A percentile compares a stretch with the other conserved stretches of the same genome.
Evolutionary conservation across 2,888 invertebrate species (phyloP).

Genomic region (Drosophila buzzatii): DNA sequence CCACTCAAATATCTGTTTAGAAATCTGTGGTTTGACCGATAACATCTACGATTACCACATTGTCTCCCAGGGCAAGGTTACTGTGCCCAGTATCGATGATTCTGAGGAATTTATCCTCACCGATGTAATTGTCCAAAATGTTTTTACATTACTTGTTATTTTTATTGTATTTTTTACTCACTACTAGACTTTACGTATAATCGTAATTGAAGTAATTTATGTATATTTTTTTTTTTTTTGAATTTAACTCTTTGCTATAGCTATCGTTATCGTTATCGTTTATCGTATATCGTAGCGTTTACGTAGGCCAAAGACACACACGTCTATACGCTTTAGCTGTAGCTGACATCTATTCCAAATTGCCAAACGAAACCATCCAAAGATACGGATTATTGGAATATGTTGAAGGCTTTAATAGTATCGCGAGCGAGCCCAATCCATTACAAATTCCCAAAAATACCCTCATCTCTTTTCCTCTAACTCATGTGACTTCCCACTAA

Average conservation of each 20-base stretch:
- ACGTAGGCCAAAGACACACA: slow-evolving; percentile 55
- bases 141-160: slow-evolving; percentile 18
- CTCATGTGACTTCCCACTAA: slow-evolving; percentile 27
- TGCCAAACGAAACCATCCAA: slow-evolving; percentile 63
- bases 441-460: neutral
- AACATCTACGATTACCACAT: slow-evolving; percentile 94
- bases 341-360: slow-evolving; percentile 64
- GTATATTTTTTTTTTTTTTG: slow-evolving; percentile 26
- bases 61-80: slow-evolving; percentile 97
- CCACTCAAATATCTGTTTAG: slow-evolving; percentile 67
- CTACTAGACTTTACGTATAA: slow-evolving; percentile 52
- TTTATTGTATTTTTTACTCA: slow-evolving; percentile 45
- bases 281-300: slow-evolving; percentile 65
- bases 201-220: slow-evolving; percentile 61
- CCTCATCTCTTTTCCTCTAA: slow-evolving; percentile 30
- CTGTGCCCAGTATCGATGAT: slow-evolving; percentile 97
- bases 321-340: slow-evolving; percentile 61
- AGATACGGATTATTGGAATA: slow-evolving; percentile 71
- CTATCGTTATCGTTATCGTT: slow-evolving; percentile 37
- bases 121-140: slow-evolving; percentile 88
- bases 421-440: slow-evolving; percentile 14
- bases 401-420: slow-evolving; percentile 49
- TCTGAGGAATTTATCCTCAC: slow-evolving; percentile 94
- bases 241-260: slow-evolving; percentile 56
- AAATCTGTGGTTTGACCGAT: slow-evolving; percentile 89